These are phyloP conservation scores for Anseranas semipalmata DNA, from an alignment of 2,113 vertebrate species.

Conservation along the genomic window DNA sequence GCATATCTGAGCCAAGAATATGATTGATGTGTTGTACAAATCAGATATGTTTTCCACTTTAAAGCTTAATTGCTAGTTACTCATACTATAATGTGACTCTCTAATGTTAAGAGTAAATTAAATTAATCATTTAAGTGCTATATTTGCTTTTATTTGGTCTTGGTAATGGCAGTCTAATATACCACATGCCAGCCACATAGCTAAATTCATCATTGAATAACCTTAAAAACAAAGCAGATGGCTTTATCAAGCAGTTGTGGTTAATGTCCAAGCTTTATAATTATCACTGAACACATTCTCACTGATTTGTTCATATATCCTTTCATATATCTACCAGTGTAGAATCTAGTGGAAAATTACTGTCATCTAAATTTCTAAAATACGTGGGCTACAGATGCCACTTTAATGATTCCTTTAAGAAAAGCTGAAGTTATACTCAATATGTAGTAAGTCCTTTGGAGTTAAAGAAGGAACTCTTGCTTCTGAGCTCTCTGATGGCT, in stretches of 20 bases:
- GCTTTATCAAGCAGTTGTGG: not conserved
- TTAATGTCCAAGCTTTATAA: not conserved
- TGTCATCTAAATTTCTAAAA: not conserved
- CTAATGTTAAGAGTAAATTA: not conserved
- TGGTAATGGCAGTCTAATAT: not conserved
- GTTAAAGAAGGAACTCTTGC: not conserved
- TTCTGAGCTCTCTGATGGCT: not conserved
- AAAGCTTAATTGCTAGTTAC: not conserved
- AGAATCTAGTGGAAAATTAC: not conserved
- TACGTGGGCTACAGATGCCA: not conserved
- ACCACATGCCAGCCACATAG: not conserved
- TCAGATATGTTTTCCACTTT: not conserved
- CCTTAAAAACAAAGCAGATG: not conserved
- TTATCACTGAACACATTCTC: not conserved
- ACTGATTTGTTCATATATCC: not conserved
- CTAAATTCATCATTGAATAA: not conserved
- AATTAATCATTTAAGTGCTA: not conserved
- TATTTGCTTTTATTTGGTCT: not conserved
- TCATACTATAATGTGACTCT: rapidly evolving
- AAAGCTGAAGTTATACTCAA: not conserved
- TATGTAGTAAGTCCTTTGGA: not conserved
- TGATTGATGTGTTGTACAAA: not conserved
- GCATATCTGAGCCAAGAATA: not conserved
- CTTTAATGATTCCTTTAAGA: not conserved
- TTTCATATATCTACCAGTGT: not conserved